phyloP scores from a whole-genome alignment of 2,797 vertebrate species.

The Anguilla marmorata region DNA sequence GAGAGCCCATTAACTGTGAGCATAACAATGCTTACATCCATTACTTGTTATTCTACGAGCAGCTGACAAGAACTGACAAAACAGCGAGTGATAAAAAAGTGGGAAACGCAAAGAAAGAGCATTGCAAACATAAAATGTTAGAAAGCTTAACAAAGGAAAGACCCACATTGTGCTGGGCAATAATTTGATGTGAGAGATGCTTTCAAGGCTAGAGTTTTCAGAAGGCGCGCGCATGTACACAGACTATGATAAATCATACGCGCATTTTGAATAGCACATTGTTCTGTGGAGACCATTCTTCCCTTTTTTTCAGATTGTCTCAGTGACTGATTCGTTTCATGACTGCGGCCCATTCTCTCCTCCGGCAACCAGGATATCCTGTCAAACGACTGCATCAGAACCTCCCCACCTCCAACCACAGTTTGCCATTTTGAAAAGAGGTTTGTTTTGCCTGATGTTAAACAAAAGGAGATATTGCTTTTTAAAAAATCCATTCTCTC shows the following conservation, averaged over 20 bases:
- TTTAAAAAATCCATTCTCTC: neutral
- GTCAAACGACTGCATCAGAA: constrained; percentile 54
- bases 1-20: constrained; percentile 10
- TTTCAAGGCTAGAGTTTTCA: neutral
- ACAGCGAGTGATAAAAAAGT: constrained; percentile 46
- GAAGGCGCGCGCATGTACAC: neutral
- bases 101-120: constrained; percentile 43
- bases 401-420: constrained; percentile 44
- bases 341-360: constrained; percentile 38
- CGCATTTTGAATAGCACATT: neutral
- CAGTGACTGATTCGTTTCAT: constrained; percentile 39
- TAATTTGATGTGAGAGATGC: neutral
- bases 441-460: neutral
- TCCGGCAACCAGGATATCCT: constrained; percentile 75
- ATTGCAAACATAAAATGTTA: constrained; percentile 43
- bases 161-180: neutral
- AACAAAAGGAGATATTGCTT: neutral
- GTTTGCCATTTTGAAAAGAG: constrained; percentile 28
- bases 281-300: neutral
- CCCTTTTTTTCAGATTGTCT: constrained; percentile 13
- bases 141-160: constrained; percentile 34
- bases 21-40: constrained; percentile 34
- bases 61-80: constrained; percentile 53
- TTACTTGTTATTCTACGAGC: constrained; percentile 26
- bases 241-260: neutral